phyloP scores from a whole-genome alignment of 2,113 vertebrate species.

The Aspiorhynchus laticeps region DNA sequence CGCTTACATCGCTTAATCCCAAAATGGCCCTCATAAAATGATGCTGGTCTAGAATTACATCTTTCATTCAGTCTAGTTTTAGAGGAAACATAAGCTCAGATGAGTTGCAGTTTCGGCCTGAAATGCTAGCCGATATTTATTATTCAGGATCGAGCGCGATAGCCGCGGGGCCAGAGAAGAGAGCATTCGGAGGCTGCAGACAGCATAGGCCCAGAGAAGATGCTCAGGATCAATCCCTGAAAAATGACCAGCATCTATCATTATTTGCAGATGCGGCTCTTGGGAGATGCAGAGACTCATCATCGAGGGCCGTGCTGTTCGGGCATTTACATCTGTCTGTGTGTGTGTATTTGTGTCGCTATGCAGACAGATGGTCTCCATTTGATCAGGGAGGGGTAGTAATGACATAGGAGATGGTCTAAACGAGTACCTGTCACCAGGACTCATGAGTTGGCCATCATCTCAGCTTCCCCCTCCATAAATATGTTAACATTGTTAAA shows the following conservation, averaged over 20 bases:
- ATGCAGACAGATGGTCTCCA: conserved; percentile 71
- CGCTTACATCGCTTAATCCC: conserved; percentile 27
- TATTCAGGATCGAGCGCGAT: conserved; percentile 18
- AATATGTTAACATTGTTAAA: conserved; percentile 67
- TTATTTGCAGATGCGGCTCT: conserved; percentile 57
- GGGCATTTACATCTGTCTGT: conserved; percentile 61
- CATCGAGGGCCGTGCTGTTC: conserved; percentile 42
- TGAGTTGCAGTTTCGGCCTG: conserved; percentile 42
- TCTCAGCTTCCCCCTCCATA: conserved; percentile 50
- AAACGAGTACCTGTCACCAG: conserved; percentile 61
- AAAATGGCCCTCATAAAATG: conserved; percentile 19
- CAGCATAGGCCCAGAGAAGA: conserved; percentile 52
- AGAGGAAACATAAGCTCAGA: conserved; percentile 32
- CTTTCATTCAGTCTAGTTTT: neutral
- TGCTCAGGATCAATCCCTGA: conserved; percentile 57
- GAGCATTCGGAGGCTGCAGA: neutral
- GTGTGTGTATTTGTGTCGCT: conserved; percentile 53
- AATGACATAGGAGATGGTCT: conserved; percentile 61
- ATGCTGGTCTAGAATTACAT: conserved; percentile 19
- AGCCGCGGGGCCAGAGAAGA: neutral
- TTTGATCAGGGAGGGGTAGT: conserved; percentile 67
- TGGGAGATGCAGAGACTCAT: conserved; percentile 52
- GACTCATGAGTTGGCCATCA: conserved; percentile 56
- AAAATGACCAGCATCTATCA: conserved; percentile 65
- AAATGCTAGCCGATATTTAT: conserved; percentile 46